Evolutionary conservation across 2,113 vertebrate species (phyloP).

Genomic region (Phrynosoma blainvillii): DNA sequence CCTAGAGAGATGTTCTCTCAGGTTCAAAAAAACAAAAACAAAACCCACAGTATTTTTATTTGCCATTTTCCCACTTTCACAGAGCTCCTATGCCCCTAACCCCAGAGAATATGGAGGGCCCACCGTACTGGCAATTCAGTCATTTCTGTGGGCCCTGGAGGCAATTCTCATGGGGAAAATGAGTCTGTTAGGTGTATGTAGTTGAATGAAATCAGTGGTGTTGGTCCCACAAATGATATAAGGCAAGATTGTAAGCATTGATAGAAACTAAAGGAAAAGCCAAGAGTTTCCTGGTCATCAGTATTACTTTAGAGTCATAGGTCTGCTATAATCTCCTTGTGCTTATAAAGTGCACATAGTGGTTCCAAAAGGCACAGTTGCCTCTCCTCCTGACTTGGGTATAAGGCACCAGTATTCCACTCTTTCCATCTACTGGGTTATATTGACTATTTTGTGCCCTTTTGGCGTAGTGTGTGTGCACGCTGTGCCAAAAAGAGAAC

Average conservation of each 20-base stretch:
- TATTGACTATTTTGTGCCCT: not conserved
- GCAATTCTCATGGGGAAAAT: not conserved
- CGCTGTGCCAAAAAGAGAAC: too few relatives aligned
- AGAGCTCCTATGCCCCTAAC: too few relatives aligned
- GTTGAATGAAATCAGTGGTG: not conserved
- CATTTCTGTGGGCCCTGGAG: not conserved
- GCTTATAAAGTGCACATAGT: not conserved
- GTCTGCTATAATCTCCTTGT: not conserved
- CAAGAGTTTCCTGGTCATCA: not conserved
- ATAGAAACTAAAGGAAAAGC: not conserved
- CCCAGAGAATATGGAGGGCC: too few relatives aligned
- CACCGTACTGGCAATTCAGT: rapidly evolving
- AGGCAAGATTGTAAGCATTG: not conserved
- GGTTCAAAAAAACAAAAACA: too few relatives aligned
- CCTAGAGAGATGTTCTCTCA: too few relatives aligned
- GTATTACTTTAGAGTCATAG: not conserved
- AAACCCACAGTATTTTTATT: too few relatives aligned
- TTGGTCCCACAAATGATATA: not conserved
- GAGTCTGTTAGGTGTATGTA: not conserved
- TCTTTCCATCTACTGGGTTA: not conserved
- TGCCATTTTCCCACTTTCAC: too few relatives aligned
- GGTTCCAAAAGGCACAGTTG: not conserved
- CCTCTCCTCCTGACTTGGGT: not conserved
- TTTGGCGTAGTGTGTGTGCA: too few relatives aligned
- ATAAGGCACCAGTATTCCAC: not conserved